phyloP scores from a whole-genome alignment of 2,113 vertebrate species.

The Himantopus leucocephalus region DNA sequence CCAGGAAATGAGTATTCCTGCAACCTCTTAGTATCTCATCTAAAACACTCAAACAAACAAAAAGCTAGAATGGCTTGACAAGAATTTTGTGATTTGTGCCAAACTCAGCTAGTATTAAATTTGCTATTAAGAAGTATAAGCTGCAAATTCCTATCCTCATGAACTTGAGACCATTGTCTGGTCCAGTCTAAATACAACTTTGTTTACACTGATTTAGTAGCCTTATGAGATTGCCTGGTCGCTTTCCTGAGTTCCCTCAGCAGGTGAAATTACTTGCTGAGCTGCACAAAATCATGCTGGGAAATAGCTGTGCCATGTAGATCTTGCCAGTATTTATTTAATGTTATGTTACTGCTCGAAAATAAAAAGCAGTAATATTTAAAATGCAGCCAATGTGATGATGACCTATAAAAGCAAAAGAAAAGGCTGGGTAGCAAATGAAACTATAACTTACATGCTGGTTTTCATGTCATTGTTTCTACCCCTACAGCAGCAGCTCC shows the following conservation, averaged over 20 bases:
- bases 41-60: conserved; percentile 1
- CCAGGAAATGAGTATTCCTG: not conserved
- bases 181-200: conserved; percentile 19
- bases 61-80: not conserved
- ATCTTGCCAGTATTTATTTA: conserved; percentile 40
- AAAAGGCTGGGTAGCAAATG: conserved; percentile 15
- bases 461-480: not conserved
- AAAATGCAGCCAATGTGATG: not conserved
- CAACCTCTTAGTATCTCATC: not conserved
- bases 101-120: not conserved
- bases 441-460: conserved; percentile 12
- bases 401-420: conserved; percentile 35
- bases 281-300: conserved; percentile 22
- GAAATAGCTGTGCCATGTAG: not conserved
- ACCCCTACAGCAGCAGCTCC: not conserved
- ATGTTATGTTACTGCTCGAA: conserved; percentile 16
- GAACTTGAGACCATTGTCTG: not conserved
- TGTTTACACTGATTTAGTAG: conserved; percentile 38
- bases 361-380: conserved; percentile 51
- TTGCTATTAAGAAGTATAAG: conserved; percentile 4
- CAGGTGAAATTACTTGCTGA: conserved; percentile 41
- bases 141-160: conserved; percentile 12
- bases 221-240: conserved; percentile 15
- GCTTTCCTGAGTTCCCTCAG: conserved; percentile 27
- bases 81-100: not conserved